Base-by-base conservation (phyloP, 1,140 invertebrate species). In the Doryteuthis pealeii region DNA sequence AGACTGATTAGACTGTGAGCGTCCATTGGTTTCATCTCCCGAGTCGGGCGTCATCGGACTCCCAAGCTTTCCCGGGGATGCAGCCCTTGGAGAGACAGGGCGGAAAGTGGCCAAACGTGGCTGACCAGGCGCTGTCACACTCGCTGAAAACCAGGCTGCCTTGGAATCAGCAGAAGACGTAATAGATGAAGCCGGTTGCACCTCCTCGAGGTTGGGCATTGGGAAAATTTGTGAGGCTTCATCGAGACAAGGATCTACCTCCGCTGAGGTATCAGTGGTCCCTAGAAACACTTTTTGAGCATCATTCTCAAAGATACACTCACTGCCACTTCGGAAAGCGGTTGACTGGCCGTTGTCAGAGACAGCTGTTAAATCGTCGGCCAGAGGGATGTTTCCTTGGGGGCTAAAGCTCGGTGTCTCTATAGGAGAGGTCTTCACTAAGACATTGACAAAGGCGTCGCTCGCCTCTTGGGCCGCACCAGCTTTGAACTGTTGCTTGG, bases 251-350 rank as follows among this genome's bases (percentile, higher is more conserved):
- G 40, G 33, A 40, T 54, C 70, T 49, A 45, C 49, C 26, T 71
- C 49, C 22, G 43, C 49, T 33, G 68, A 10, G 32, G 68, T 33
- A 33, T 33, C 40, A 33, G 68, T 33, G 45, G 77, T 76, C 18
- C 79, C 76, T 32, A 78, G 78, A 70, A 76, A 80, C 67, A 58
- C 66, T 71, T 33, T 30, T 32, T 76, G 30, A 74, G 70, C 30
- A 26, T 45, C 49, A 71, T 45, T 71, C n/a, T 49, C 66, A 54
- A 81, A 77, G 68, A 80, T 82, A 32, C 79, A 76, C 58, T 84
- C 82, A 65, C 79, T 79, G 73, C 81, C 81, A 43, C 79, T 80
- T 69, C 81, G 81, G 65, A 84, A 76, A 30, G 82, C 82, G 18
- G 74, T 66, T 1, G 82, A 81, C 30, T 76, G 69, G 2, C 71